Percentiles rank a stretch among this genome's conserved stretches.
These are phyloP conservation scores for Enteromius fasciolatus DNA, from an alignment of 2,797 vertebrate genomes.

Conservation along the genomic window DNA sequence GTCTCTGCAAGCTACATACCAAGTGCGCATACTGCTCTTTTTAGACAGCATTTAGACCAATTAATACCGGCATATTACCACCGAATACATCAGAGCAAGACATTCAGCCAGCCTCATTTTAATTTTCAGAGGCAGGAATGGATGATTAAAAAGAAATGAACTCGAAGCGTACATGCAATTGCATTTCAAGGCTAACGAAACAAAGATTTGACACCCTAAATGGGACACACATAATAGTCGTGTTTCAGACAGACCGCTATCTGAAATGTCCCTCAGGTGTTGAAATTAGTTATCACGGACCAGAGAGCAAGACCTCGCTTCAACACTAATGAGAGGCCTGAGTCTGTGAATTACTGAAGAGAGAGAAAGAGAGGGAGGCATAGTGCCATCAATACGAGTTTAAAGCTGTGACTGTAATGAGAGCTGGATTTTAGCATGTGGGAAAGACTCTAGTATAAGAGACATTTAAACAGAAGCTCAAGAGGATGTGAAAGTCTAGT, in stretches of 20 bases:
- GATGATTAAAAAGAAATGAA: conserved; percentile 15
- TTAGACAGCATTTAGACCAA: not conserved
- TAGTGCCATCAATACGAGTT: not conserved
- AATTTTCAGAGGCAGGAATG: conserved; percentile 9
- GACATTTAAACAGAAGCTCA: conserved; percentile 5
- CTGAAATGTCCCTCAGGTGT: conserved; percentile 50
- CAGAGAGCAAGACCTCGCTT: conserved; percentile 15
- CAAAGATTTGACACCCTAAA: conserved; percentile 30
- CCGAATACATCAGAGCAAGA: conserved; percentile 12
- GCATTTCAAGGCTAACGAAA: conserved; percentile 28
- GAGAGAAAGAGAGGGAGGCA: not conserved
- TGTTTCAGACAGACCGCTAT: conserved; percentile 38
- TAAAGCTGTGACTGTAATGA: conserved; percentile 42
- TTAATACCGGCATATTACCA: conserved; percentile 1
- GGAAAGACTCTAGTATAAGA: not conserved
- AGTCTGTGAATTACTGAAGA: conserved; percentile 34
- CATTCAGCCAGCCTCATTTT: conserved; percentile 17
- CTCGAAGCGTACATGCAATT: conserved; percentile 1
- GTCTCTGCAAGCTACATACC: not conserved
- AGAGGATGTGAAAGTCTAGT: not conserved
- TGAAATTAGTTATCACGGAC: conserved; percentile 31
- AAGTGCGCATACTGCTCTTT: not conserved
- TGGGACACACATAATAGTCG: conserved; percentile 29
- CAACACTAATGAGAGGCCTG: conserved; percentile 42
- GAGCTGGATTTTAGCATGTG: conserved; percentile 5